Conservation (phyloP, 1,140 invertebrate genomes). For the Drosophila lacertosa region DNA sequence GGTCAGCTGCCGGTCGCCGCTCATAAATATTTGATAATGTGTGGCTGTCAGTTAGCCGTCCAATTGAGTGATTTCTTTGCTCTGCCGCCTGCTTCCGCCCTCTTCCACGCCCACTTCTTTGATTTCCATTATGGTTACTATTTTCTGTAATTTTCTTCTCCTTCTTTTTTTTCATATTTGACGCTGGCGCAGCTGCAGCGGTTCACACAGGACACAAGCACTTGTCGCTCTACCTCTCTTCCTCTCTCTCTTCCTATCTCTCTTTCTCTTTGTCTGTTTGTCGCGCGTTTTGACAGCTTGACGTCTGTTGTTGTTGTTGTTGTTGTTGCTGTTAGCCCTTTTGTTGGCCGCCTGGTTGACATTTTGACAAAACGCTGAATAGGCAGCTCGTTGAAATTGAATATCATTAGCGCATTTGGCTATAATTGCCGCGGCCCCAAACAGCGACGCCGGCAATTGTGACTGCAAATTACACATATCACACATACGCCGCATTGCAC, state of each 20-base stretch:
- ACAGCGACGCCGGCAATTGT: not conserved
- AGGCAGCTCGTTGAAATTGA: conserved; percentile 60
- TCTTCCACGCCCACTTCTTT: conserved; percentile 3
- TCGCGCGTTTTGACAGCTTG: conserved; percentile 64
- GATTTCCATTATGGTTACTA: conserved; percentile 41
- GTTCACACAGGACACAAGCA: conserved; percentile 38
- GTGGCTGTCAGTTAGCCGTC: conserved; percentile 75
- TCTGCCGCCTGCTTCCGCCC: not conserved
- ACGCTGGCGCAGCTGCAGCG: conserved; percentile 53
- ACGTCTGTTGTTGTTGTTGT: conserved; percentile 50
- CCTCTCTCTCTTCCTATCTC: not conserved
- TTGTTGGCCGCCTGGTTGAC: conserved; percentile 56
- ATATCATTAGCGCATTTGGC: conserved; percentile 69
- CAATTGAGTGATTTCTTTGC: conserved; percentile 77
- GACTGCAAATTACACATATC: conserved; percentile 64
- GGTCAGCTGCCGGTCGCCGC: conserved; percentile 34
- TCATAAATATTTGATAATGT: conserved; percentile 81
- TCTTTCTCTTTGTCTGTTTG: conserved; percentile 7
- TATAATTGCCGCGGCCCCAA: conserved; percentile 51
- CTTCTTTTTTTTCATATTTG: conserved; percentile 32
- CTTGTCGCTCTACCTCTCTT: not conserved
- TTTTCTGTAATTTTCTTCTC: conserved; percentile 54
- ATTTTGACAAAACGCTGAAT: conserved; percentile 68
- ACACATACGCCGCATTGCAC: conserved; percentile 40
- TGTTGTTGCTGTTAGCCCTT: conserved; percentile 30